Percentiles rank a stretch among this genome's conserved stretches.
These are phyloP conservation scores for Anniella stebbinsi DNA, from an alignment of 2,797 vertebrate genomes.

Conservation along the genomic window DNA sequence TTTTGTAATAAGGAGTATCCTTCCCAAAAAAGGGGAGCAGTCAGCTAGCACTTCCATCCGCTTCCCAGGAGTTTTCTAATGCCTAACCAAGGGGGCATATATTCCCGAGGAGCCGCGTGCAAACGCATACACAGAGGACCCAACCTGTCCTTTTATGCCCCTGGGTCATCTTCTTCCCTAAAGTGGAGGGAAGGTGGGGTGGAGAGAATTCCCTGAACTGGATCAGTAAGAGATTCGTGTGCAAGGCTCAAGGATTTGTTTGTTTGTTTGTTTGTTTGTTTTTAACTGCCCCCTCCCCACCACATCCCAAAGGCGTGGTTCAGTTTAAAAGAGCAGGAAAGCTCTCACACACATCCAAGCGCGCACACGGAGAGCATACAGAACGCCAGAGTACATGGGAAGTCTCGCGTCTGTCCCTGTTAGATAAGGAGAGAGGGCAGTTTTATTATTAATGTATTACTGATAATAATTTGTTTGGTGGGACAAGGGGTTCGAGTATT, in stretches of 20 bases:
- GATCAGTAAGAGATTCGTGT: not conserved
- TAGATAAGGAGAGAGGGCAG: not conserved
- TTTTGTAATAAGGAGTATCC: not conserved
- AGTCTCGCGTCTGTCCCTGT: not conserved
- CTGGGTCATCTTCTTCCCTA: not conserved
- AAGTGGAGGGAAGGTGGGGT: rapidly evolving
- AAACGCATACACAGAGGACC: not conserved
- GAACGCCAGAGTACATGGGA: not conserved
- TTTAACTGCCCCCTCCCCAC: not conserved
- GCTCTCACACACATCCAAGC: not conserved
- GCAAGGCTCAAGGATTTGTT: not conserved
- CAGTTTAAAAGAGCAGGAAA: not conserved
- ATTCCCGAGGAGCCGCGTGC: not conserved
- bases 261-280: not conserved
- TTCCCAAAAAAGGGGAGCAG: no score
- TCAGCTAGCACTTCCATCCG: not conserved
- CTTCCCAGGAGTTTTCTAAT: no score
- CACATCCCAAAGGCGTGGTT: not conserved
- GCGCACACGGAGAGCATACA: not conserved
- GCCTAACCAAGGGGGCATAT: not conserved
- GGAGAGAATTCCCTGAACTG: not conserved
- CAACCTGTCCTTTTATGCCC: not conserved
- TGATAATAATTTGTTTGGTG: no score
- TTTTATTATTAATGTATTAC: not conserved
- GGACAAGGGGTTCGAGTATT: not conserved